A percentile compares a stretch with the other conserved stretches of the same genome.
These are phyloP conservation scores for Fragum fragum DNA, from an alignment of 2,888 invertebrate genomes.

Conservation along the genomic window DNA sequence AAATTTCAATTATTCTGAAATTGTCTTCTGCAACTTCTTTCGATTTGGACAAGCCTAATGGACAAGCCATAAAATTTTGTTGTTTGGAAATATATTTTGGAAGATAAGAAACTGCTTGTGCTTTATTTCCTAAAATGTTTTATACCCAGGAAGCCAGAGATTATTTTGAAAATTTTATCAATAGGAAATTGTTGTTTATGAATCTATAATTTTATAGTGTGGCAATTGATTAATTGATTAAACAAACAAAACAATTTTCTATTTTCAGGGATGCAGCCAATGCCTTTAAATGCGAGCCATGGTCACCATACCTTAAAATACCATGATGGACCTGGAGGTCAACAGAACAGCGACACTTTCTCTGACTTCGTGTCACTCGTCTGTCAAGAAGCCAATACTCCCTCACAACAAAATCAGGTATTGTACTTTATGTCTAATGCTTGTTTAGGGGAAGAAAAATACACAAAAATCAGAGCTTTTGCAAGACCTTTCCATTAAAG, in stretches of 20 bases:
- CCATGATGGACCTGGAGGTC: constrained; percentile 90
- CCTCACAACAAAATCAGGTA: constrained; percentile 81
- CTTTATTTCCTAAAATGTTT: no score
- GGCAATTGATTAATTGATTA: no score
- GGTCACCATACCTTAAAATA: constrained; percentile 87
- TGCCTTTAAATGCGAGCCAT: constrained; percentile 74
- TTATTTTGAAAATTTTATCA: no score
- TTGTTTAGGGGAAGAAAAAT: neutral
- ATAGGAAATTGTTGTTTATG: no score
- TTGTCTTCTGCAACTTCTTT: neutral
- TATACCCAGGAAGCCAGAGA: no score
- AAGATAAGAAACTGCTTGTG: no score
- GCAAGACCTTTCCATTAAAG: no score
- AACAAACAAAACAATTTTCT: constrained; percentile 4
- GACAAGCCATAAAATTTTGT: constrained; percentile 2
- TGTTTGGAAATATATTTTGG: constrained; percentile 3
- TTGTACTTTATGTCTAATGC: constrained; percentile 12
- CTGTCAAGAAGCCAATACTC: constrained; percentile 93
- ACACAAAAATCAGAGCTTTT: no score
- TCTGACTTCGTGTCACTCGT: constrained; percentile 99
- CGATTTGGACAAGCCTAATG: neutral
- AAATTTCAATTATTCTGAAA: no score
- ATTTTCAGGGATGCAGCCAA: constrained; percentile 70
- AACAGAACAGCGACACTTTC: constrained; percentile 90
- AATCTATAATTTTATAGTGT: no score